A percentile compares a stretch with the other conserved stretches of the same genome.
phyloP scores from a whole-genome alignment of 2,888 invertebrate genomes.

The Acleris holmiana region DNA sequence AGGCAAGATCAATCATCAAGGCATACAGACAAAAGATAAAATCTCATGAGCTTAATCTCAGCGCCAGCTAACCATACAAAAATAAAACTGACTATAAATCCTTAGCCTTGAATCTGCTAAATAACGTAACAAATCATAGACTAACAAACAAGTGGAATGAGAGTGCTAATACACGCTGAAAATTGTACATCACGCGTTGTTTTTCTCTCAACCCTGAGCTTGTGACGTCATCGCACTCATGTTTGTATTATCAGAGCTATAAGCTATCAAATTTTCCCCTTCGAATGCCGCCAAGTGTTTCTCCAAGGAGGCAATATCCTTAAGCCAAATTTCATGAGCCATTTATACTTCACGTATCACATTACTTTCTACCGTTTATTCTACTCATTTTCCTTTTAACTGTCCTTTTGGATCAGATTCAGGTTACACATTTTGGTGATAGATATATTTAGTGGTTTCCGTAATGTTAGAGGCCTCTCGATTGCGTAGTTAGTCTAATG shows the following conservation, averaged over 20 bases:
- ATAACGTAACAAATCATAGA: slow-evolving; percentile 6
- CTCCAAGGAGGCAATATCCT: slow-evolving; percentile 76
- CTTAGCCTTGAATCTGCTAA: not conserved
- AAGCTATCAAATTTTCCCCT: slow-evolving; percentile 79
- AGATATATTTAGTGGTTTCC: slow-evolving; percentile 32
- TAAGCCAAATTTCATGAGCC: slow-evolving; percentile 80
- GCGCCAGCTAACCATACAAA: too few species aligned
- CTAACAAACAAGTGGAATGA: not conserved
- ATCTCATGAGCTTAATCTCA: too few species aligned
- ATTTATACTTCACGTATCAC: slow-evolving; percentile 70
- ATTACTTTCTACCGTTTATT: slow-evolving; percentile 61
- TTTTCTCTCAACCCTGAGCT: slow-evolving; percentile 47
- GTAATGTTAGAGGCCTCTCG: slow-evolving; percentile 5
- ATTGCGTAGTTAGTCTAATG: slow-evolving; percentile 4
- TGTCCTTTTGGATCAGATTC: slow-evolving; percentile 34
- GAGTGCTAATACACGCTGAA: slow-evolving; percentile 15
- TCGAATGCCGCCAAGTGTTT: slow-evolving; percentile 66
- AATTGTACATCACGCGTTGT: slow-evolving; percentile 31
- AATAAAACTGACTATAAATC: too few species aligned
- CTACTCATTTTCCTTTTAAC: slow-evolving; percentile 57
- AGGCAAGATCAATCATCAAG: too few species aligned
- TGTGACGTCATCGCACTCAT: slow-evolving; percentile 57
- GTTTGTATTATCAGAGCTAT: slow-evolving; percentile 66
- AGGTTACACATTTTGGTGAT: slow-evolving; percentile 44
- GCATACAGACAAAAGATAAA: too few species aligned